Evolutionary conservation across 2,797 vertebrate species (phyloP), one percentile per base, ranked within the genome.

Genomic region (Lacerta viridis): DNA sequence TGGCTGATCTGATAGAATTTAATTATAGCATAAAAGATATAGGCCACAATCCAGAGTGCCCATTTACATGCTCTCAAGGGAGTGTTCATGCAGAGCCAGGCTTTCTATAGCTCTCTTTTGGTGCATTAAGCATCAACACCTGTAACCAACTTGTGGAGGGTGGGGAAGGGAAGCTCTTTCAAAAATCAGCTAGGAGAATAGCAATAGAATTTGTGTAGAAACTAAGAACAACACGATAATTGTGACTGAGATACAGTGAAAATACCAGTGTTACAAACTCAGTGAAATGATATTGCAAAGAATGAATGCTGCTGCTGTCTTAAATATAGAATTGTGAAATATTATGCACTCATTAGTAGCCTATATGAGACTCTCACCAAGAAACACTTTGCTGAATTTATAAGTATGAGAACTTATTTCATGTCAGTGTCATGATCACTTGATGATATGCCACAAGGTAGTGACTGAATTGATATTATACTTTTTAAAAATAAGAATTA

Each of bases 1-100:
- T 85, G 71, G 61, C 84, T 86, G 84, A 89, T 89, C 77, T 85
- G 79, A 86, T 75, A 79, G 78, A 81, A 89, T 89, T 89, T 89
- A 89, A 86, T 89, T 86, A 89, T 81, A 68, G 41, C 71, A 69
- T 85, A 86, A 85, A 89, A 89, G 78, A 86, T 64, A 89, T 50
- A 85, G 77, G 79, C 71, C 88, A 89, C 84, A 86, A 86, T 89
- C 88, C 71, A 85, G 59, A 82, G 9, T 82, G 43, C 84, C 88
- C 61, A 89, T 85, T 85, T 81, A 76, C 41, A 17, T 89, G 41
- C 10, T 86, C 71, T 86, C 69, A 81, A n/a, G 59, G 33, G 83
- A 89, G 59, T 82, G 78, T 55, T 43, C 72, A 77, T 68, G 71
- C 84, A 85, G 71, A 69, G 33, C 71, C 59, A 85, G 78, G 59